phyloP scores from a whole-genome alignment of 2,888 invertebrate genomes.

The Noctuana brunneofusca region DNA sequence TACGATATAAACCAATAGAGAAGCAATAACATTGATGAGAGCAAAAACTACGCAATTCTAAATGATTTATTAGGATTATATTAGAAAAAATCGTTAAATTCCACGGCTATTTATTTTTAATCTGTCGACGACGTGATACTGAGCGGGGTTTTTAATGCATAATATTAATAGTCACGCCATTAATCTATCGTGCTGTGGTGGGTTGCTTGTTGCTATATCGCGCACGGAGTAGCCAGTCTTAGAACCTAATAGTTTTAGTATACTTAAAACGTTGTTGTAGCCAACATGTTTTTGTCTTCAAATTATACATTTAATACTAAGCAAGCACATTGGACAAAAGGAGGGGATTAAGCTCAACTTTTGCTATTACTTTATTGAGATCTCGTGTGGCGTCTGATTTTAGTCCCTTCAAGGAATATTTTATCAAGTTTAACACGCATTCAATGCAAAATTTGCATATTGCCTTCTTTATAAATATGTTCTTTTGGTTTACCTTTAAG shows the following conservation, averaged over 20 bases:
- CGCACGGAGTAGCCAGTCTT: background rate
- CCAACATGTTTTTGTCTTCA: no score
- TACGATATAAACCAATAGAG: slow-evolving; percentile 13
- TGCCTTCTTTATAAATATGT: no score
- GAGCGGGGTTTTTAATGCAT: slow-evolving; percentile 23
- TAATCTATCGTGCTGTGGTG: slow-evolving; percentile 10
- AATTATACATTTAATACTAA: no score
- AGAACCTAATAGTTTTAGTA: no score
- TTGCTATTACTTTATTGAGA: no score
- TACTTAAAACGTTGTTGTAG: background rate
- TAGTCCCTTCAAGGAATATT: no score
- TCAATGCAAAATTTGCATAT: no score
- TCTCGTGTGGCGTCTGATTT: no score
- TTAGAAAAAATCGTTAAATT: slow-evolving; percentile 11
- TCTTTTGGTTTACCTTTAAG: no score
- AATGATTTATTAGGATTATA: slow-evolving; percentile 22
- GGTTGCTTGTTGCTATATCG: slow-evolving; percentile 16
- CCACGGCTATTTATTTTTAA: slow-evolving; percentile 28
- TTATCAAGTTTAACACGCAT: no score
- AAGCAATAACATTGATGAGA: slow-evolving; percentile 12
- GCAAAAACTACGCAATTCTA: slow-evolving; percentile 25
- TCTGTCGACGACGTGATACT: slow-evolving; percentile 10
- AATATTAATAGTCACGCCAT: slow-evolving; percentile 21
- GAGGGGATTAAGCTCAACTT: no score
- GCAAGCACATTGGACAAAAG: no score